Percentiles rank a stretch among this genome's conserved stretches.
phyloP scores from a whole-genome alignment of 2,113 vertebrate genomes.

The Kobus ellipsiprymnus region DNA sequence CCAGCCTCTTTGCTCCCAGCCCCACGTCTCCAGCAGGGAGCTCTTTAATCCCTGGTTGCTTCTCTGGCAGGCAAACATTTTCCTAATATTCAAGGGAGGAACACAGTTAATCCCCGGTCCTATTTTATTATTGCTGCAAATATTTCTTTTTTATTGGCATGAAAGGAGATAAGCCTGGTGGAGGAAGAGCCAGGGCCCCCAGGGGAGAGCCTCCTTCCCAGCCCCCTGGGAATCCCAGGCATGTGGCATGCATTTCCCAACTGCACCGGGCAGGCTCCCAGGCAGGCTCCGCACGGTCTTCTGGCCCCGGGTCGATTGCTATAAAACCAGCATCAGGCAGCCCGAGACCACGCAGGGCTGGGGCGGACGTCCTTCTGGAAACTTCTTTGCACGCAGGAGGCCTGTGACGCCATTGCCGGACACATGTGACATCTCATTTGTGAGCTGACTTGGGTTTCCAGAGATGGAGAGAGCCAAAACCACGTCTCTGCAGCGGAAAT shows the following conservation, averaged over 20 bases:
- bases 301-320: not conserved
- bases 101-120: not conserved
- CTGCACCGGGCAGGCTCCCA: not conserved
- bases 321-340: not conserved
- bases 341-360: not conserved
- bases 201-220: not conserved
- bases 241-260: not conserved
- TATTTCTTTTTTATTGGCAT: not conserved
- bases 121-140: not conserved
- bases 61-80: not conserved
- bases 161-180: not conserved
- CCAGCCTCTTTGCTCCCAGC: not conserved
- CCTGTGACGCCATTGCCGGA: not conserved
- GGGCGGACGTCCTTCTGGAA: conserved; percentile 14
- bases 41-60: not conserved
- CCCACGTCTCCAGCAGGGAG: not conserved
- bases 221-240: not conserved
- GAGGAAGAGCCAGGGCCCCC: not conserved
- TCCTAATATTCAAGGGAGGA: not conserved
- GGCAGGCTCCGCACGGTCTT: not conserved
- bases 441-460: conserved; percentile 36
- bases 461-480: not conserved
- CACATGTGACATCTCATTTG: not conserved
- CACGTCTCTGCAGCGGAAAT: not conserved
- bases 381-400: not conserved